Evolutionary conservation across 2,113 vertebrate species (phyloP), one percentile per base, ranked within the genome.

Genomic region (Coracopsis vasa): DNA sequence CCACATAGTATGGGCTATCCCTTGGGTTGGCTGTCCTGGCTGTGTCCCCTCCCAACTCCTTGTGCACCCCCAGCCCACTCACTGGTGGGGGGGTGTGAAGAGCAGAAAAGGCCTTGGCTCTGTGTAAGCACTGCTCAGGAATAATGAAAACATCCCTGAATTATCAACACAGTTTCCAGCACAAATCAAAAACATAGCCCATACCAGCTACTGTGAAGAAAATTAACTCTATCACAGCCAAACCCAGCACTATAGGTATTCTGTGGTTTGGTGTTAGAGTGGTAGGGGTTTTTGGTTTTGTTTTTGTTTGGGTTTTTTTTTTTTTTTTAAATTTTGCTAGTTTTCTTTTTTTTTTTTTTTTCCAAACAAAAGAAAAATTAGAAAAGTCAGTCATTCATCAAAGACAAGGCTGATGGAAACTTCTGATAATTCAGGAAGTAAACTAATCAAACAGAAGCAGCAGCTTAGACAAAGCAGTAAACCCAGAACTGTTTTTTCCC

Each of bases 81-180:
- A 1, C 51, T n/a, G n/a, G 33, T 47, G 44, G 27, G 27, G 16
- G 24, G 25, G 12, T 1, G 64, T 23, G 80, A 74, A 37, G 4
- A 62, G 31, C 86, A 83, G 61, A 45, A 75, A 53, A 53, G 66
- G 58, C 87, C 80, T 92, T 88, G 92, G 27, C 14, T 10, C 28
- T 23, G 16, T 28, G 66, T 41, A 44, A 94, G 82, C 78, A 7
- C 51, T 5, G n/a, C 71, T 53, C 47, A 47, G 80, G 16, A 7
- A 0, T 3, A 67, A 56, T 8, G 1, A 41, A 79, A 89, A 69
- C 69, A 84, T 10, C 16, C 24, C 29, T 23, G 25, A 16, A 7
- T 45, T 81, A 90, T 61, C 85, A 62, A 6, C 8, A 18, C 10
- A n/a, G 77, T 39, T 73, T 51, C 2, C 72, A 79, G 37, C 50